Conservation (phyloP, 1,140 invertebrate species). For the Teleogryllus occipitalis region DNA sequence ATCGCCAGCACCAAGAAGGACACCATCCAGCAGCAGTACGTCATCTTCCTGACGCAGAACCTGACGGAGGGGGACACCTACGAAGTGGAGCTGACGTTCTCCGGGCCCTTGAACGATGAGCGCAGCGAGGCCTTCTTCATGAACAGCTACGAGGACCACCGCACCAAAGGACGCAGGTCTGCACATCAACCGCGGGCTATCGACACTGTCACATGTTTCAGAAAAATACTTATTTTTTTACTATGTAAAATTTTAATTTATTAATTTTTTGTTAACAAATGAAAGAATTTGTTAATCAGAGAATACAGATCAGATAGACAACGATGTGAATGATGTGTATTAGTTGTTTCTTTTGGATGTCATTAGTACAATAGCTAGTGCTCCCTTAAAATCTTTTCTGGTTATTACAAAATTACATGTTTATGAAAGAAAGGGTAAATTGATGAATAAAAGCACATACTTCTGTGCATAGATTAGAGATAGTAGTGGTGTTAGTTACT, state of each 20-base stretch:
- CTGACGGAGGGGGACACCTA: slow-evolving; percentile 12
- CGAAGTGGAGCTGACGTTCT: slow-evolving; percentile 17
- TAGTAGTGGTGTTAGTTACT: too few relatives aligned
- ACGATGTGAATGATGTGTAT: too few relatives aligned
- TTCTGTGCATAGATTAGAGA: too few relatives aligned
- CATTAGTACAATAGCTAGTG: too few relatives aligned
- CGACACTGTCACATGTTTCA: too few relatives aligned
- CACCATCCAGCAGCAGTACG: slow-evolving; percentile 15
- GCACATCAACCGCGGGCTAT: background rate
- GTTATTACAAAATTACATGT: too few relatives aligned
- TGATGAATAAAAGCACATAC: too few relatives aligned
- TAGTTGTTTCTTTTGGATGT: too few relatives aligned
- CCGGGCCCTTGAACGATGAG: background rate
- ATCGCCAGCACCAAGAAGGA: slow-evolving; percentile 19
- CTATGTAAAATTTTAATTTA: background rate
- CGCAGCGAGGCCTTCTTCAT: slow-evolving; percentile 13
- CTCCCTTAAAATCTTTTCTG: too few relatives aligned
- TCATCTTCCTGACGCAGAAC: slow-evolving; percentile 12
- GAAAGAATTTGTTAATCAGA: too few relatives aligned
- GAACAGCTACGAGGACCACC: slow-evolving; percentile 17
- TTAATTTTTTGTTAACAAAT: background rate
- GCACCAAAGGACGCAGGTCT: slow-evolving; percentile 12
- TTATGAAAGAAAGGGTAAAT: too few relatives aligned
- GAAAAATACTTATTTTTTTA: background rate
- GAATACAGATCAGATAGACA: too few relatives aligned